Base-by-base conservation (phyloP, 1,140 invertebrate species). In the Archivesica marissinica region DNA sequence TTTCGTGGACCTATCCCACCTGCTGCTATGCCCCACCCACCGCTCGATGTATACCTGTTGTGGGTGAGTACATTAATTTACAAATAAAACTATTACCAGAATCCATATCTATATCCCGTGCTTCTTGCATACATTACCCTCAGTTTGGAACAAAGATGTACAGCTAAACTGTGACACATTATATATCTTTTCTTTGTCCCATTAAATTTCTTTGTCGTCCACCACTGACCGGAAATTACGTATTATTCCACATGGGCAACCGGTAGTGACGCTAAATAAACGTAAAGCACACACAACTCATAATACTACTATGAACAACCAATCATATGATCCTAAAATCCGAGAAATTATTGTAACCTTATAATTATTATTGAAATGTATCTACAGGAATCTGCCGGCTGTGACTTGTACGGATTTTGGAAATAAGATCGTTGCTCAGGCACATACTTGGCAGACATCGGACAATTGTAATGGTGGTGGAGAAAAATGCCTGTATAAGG, bases 401-500 rank as follows among this genome's bases (percentile, higher is more conserved):
- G 70, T 83, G 15, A 28, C 54, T 15, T 83, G 80, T 35, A 20
- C 33, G 59, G 28, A 44, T 20, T 83, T 83, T 33, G 25, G n/a
- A 20, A 39, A 35, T 0, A 61, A 72, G 35, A 75, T 83, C 20
- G 33, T 56, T 7, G 54, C 54, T 1, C 82, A 85, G 39, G 59
- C 64, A 11, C 35, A 77, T 7, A 38, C 6, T 23, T 85, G 82
- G 82, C 25, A 85, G 41, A 39, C 72, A 0, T 72, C 39, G 2
- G 82, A 85, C 33, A 85, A 85, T 44, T 85, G 82, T 68, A 64
- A 56, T 11, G 56, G 41, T 47, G 72, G 82, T 41, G 82, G 82
- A 39, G 82, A 85, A 38, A 85, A 77, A 68, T 85, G 82, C 33
- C 54, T 85, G n/a, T 85, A 85, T 56, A 64, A 41, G 74, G 82